Evolutionary conservation across 2,888 invertebrate genomes (phyloP).

Genomic region (Hemaris fuciformis): DNA sequence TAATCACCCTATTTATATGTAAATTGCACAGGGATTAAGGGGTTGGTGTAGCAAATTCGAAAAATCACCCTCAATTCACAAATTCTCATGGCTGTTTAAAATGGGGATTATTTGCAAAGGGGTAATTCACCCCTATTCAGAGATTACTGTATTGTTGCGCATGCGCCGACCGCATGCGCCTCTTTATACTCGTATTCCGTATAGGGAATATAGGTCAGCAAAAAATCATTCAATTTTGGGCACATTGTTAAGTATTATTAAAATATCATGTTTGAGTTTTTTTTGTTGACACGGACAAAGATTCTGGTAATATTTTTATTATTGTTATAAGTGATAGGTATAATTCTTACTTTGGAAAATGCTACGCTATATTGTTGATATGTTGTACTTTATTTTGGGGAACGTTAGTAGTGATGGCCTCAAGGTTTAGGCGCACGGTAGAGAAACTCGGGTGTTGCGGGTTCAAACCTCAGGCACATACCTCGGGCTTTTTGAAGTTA

Average conservation of each 20-base stretch:
- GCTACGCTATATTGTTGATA: too few relatives aligned
- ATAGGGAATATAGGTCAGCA: background rate
- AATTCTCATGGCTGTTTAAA: conserved; percentile 11
- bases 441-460: too few relatives aligned
- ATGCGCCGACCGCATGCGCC: conserved; percentile 24
- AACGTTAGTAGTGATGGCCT: too few relatives aligned
- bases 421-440: too few relatives aligned
- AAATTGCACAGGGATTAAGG: background rate
- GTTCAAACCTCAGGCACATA: too few relatives aligned
- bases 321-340: background rate
- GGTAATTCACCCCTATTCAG: conserved; percentile 47
- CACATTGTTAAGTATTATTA: background rate
- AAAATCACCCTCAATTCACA: conserved; percentile 4
- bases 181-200: conserved; percentile 21
- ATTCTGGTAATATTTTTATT: background rate
- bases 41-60: background rate
- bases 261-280: background rate
- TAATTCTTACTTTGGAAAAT: too few relatives aligned
- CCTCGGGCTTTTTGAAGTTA: too few relatives aligned
- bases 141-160: conserved; percentile 42
- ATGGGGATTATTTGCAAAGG: conserved; percentile 44
- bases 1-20: background rate
- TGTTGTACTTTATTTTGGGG: too few relatives aligned
- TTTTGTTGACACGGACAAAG: background rate
- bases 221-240: background rate